Evolutionary conservation across 1,140 invertebrate species (phyloP).

Genomic region (Triops cancriformis): DNA sequence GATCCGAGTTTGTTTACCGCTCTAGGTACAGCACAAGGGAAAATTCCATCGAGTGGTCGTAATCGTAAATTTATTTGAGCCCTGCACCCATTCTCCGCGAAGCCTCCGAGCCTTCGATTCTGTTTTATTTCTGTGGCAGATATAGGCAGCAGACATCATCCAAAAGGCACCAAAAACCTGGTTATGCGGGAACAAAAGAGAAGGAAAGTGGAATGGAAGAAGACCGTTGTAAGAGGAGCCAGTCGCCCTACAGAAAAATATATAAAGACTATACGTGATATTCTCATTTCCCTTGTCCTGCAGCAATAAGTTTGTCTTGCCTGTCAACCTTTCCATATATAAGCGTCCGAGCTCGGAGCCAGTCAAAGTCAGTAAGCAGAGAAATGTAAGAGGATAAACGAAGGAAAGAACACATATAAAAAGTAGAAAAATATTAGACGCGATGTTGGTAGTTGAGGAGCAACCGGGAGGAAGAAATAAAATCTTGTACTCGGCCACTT

Average conservation of each 20-base stretch:
- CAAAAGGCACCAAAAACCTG: slow-evolving; percentile 5
- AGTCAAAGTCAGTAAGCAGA: neutral
- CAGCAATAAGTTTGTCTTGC: slow-evolving; percentile 13
- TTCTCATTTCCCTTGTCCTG: slow-evolving; percentile 10
- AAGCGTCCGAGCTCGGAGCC: neutral
- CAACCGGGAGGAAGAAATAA: neutral
- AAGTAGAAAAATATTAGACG: neutral
- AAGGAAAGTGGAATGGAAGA: neutral
- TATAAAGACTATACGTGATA: slow-evolving; percentile 14
- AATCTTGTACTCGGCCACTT: neutral
- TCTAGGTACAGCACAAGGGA: neutral
- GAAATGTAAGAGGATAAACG: slow-evolving; percentile 2
- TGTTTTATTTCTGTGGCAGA: neutral
- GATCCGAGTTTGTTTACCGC: too few species aligned
- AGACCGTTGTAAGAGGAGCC: neutral
- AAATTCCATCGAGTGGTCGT: neutral
- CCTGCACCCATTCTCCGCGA: neutral
- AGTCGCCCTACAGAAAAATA: neutral
- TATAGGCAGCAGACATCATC: neutral
- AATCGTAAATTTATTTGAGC: neutral
- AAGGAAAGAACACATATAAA: neutral
- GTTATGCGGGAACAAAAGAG: neutral
- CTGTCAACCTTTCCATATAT: slow-evolving; percentile 14
- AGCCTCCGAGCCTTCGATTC: slow-evolving; percentile 4
- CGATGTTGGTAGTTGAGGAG: neutral